Evolutionary conservation across 2,797 vertebrate species (phyloP).

Genomic region (Hypotaenidia philippensis): DNA sequence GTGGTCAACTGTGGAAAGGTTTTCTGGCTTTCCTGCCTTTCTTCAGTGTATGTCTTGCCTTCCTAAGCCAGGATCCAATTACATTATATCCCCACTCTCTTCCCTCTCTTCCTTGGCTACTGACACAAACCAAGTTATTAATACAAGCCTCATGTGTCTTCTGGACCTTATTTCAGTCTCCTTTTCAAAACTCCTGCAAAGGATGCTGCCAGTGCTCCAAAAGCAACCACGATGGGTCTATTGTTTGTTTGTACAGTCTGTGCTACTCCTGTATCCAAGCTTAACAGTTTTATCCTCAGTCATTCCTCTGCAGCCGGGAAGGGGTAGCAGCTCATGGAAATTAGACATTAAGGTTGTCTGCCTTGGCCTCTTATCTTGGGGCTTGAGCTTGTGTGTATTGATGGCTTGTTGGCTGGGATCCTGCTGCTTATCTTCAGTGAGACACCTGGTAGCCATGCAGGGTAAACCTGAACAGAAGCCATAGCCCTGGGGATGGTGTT

Average conservation of each 20-base stretch:
- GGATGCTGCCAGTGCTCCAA: neutral
- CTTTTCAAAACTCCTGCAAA: neutral
- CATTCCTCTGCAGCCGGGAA: neutral
- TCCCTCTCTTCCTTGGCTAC: neutral
- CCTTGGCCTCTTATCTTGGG: neutral
- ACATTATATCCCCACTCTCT: neutral
- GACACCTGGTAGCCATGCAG: neutral
- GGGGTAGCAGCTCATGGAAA: neutral
- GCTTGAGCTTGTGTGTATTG: neutral
- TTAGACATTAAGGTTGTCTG: neutral
- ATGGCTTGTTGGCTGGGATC: neutral
- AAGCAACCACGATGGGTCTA: neutral
- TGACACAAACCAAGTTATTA: neutral
- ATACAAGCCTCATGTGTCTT: neutral
- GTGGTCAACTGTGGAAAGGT: slow-evolving; percentile 36
- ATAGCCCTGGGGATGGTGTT: neutral
- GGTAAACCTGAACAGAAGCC: neutral
- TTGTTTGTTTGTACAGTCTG: accelerated
- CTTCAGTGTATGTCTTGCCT: neutral
- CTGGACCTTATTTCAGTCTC: neutral
- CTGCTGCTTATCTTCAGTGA: neutral
- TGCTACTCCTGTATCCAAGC: neutral
- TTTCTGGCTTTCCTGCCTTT: slow-evolving; percentile 40
- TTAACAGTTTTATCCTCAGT: neutral
- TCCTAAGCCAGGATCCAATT: neutral